These are phyloP conservation scores for Enteromius treurensis DNA, from an alignment of 2,797 vertebrate genomes.

Conservation along the genomic window DNA sequence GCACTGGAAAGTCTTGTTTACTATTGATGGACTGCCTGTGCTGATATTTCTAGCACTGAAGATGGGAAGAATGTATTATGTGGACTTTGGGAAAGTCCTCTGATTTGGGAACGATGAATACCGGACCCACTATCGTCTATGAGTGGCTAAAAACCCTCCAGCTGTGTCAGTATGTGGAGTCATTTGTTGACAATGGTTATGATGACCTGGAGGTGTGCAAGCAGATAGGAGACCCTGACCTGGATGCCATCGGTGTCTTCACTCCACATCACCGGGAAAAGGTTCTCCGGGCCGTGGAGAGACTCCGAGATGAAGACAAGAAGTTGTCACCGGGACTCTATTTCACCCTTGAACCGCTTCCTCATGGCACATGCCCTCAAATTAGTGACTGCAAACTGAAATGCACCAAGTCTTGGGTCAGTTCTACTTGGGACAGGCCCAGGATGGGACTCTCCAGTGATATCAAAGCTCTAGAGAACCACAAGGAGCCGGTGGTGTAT, in stretches of 20 bases:
- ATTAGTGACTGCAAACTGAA: conserved; percentile 62
- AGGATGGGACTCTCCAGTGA: conserved; percentile 72
- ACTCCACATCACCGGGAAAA: conserved; percentile 88
- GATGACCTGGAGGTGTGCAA: conserved; percentile 99
- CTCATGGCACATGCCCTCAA: conserved; percentile 56
- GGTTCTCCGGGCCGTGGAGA: conserved; percentile 88
- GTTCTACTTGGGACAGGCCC: conserved; percentile 53
- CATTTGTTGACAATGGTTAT: conserved; percentile 97
- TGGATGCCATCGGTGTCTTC: conserved; percentile 96
- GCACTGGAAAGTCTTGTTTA: neutral
- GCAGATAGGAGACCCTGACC: conserved; percentile 95
- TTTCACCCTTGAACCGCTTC: conserved; percentile 90
- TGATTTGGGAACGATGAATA: conserved; percentile 78
- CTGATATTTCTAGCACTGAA: neutral
- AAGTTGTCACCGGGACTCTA: conserved; percentile 86
- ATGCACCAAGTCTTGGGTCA: conserved; percentile 53
- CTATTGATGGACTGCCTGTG: neutral
- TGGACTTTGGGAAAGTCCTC: conserved; percentile 62
- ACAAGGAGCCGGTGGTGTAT: conserved; percentile 82
- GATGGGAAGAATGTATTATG: conserved; percentile 10
- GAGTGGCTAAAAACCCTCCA: conserved; percentile 97
- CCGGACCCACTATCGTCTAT: conserved; percentile 90
- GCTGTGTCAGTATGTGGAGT: conserved; percentile 91
- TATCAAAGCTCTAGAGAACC: conserved; percentile 65
- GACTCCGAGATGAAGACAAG: conserved; percentile 89